Evolutionary conservation across 2,113 vertebrate species (phyloP).

Genomic region (Podarcis raffonei): DNA sequence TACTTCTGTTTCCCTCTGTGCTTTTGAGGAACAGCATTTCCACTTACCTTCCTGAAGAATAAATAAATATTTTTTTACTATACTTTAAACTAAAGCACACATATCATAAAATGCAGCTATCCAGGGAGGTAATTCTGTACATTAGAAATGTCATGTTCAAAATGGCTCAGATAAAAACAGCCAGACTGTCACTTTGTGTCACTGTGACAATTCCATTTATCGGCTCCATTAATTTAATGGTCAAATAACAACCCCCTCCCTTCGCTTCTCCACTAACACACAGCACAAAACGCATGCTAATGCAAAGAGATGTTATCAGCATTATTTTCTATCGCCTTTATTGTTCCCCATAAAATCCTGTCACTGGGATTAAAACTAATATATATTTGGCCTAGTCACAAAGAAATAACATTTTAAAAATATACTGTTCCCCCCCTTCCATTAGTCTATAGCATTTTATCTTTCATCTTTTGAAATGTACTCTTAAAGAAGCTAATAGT

Average conservation of each 20-base stretch:
- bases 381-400: constrained; percentile 44
- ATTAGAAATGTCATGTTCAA: constrained; percentile 49
- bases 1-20: neutral
- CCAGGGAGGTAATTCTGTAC: constrained; percentile 32
- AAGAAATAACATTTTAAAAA: constrained; percentile 1
- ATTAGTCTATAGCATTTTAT: constrained; percentile 14
- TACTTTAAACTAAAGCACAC: constrained; percentile 60
- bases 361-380: constrained; percentile 53
- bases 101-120: constrained; percentile 49
- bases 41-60: constrained; percentile 30
- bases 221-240: constrained; percentile 63
- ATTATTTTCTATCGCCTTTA: constrained; percentile 58
- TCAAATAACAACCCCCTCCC: constrained; percentile 3
- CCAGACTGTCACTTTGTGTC: constrained; percentile 59
- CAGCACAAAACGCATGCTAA: constrained; percentile 27
- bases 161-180: constrained; percentile 52
- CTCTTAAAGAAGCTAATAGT: neutral
- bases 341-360: constrained; percentile 57
- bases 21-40: neutral
- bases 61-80: constrained; percentile 51
- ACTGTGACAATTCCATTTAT: constrained; percentile 63
- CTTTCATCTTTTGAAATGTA: neutral
- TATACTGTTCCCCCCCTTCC: constrained; percentile 32
- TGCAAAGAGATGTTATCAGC: constrained; percentile 41
- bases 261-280: constrained; percentile 26